These are phyloP conservation scores for Fissipunctia ypsillon DNA, from an alignment of 2,888 invertebrate genomes.

Conservation along the genomic window DNA sequence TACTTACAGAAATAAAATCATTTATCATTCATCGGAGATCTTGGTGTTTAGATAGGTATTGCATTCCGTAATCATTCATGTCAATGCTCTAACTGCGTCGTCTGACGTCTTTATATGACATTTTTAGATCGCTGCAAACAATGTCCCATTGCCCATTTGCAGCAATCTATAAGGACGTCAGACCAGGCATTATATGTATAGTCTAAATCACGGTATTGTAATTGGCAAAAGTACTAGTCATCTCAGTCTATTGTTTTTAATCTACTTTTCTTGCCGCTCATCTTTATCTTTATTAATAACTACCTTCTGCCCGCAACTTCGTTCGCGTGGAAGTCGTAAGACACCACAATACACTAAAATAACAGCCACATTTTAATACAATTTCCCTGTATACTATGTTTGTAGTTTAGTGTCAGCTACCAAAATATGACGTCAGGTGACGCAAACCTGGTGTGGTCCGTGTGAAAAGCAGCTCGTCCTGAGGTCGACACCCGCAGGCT, in stretches of 20 bases:
- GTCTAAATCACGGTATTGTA: not conserved
- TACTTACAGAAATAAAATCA: too few species aligned
- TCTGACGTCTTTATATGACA: not conserved
- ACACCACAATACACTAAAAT: too few species aligned
- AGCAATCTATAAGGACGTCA: not conserved
- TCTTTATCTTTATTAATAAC: not conserved
- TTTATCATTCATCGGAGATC: too few species aligned
- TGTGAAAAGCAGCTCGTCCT: too few species aligned
- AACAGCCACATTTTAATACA: too few species aligned
- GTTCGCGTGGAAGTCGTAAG: too few species aligned
- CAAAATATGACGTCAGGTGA: too few species aligned
- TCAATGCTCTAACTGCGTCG: not conserved
- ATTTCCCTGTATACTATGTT: too few species aligned
- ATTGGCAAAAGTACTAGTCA: constrained; percentile 4
- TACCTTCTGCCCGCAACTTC: too few species aligned
- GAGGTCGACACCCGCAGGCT: too few species aligned
- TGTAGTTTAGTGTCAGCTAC: too few species aligned
- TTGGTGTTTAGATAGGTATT: not conserved
- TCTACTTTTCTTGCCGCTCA: not conserved
- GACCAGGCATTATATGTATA: not conserved
- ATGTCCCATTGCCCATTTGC: not conserved
- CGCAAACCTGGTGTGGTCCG: too few species aligned
- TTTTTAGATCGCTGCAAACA: not conserved
- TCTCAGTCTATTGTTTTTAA: not conserved
- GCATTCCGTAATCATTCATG: not conserved